Base-by-base conservation (phyloP, 2,888 invertebrate genomes). In the Lutraria lutraria region DNA sequence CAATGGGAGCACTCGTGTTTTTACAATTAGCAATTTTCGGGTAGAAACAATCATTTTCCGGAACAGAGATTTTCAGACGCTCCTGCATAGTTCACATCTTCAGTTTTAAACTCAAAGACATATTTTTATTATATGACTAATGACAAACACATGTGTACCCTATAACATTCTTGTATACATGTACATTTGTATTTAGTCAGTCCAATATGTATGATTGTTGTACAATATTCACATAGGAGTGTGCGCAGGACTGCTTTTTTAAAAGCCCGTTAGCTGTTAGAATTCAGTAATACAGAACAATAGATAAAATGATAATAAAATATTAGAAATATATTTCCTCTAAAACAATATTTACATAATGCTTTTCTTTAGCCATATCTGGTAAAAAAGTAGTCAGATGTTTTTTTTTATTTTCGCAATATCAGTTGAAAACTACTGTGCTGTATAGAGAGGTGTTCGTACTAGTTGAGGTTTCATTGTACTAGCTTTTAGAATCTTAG, bases 31-130 rank as follows among this genome's bases (percentile, higher is more conserved):
- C 76, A 76, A 76, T 76, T 76, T 76, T 76, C 76, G 31, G 76
- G 34, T 76, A 76, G 76, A 76, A 76, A 76, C 63, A 76, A 76
- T 76, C 13, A 76, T 76, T 76, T 76, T 4, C 76, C 76, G 76
- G 34, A 31, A 76, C 34, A 19, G 16, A 76, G 25, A 19, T 31
- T 76, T 31, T 15, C 76, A 34, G 76, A 68, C 8, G 25, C 25
- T n/a, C 63, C 25, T 68, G 63, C 25, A 25, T 12, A n/a, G n/a
- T 25, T 12, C 25, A 25, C 63, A 68, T 68, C 63, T 25, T n/a
- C 12, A 25, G 43, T 25, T 68, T 68, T 3, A 68, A 68, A 68
- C 63, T 68, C 63, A 68, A 60, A 68, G 63, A 25, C 63, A 68
- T 68, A 68, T 12, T n/a, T 68, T 68, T 68, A 68, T 68, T 68